Percentiles rank a stretch among this genome's conserved stretches.
These are phyloP conservation scores for Grus americana DNA, from an alignment of 2,113 vertebrate species.

Conservation along the genomic window DNA sequence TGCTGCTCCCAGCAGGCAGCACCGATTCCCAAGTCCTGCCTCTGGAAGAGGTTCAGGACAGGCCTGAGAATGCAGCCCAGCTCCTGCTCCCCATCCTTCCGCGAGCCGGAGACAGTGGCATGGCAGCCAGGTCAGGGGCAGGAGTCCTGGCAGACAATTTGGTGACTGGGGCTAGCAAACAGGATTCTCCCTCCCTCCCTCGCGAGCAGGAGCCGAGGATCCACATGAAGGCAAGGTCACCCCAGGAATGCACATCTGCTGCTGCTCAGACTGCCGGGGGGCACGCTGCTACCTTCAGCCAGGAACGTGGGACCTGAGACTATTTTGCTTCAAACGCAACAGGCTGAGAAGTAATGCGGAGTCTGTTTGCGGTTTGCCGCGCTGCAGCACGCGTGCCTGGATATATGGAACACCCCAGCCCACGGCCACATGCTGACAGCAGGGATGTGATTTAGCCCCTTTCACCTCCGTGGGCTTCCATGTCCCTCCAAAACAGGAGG, in stretches of 20 bases:
- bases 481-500: not conserved
- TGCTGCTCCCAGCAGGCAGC: not conserved
- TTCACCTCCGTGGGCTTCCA: not conserved
- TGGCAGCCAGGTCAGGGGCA: fast-evolving
- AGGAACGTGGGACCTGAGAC: not conserved
- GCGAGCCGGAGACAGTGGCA: not conserved
- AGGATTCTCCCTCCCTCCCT: not conserved
- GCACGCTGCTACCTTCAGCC: not conserved
- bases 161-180: not conserved
- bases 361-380: not conserved
- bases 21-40: not conserved
- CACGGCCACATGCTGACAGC: not conserved
- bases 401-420: not conserved
- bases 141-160: not conserved
- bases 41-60: not conserved
- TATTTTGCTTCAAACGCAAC: not conserved
- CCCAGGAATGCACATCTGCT: not conserved
- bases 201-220: not conserved
- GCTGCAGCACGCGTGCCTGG: not conserved
- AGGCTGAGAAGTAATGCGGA: fast-evolving
- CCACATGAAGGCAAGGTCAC: not conserved
- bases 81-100: not conserved
- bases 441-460: not conserved
- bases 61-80: not conserved
- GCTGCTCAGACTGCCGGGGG: not conserved